Percentiles rank a stretch among this genome's conserved stretches.
Conservation (phyloP, 2,113 vertebrate species). For the Lophius piscatorius region DNA sequence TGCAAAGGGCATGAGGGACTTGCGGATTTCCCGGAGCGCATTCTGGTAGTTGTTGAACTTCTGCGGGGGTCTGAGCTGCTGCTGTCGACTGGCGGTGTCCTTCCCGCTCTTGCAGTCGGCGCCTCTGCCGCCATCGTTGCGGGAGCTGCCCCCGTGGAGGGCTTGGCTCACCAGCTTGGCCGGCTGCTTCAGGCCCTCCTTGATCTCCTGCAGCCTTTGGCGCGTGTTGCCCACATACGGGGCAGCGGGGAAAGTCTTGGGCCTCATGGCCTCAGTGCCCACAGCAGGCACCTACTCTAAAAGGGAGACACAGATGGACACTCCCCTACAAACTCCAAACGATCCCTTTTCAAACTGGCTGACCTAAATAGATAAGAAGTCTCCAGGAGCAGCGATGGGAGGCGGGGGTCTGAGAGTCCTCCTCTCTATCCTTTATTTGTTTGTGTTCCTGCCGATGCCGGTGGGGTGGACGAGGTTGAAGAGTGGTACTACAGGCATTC, state of each 20-base stretch:
- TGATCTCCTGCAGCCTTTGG: constrained; percentile 95
- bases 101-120: constrained; percentile 89
- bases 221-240: constrained; percentile 97
- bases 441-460: constrained; percentile 28
- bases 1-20: constrained; percentile 95
- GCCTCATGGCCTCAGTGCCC: constrained; percentile 87
- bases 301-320: constrained; percentile 25
- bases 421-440: constrained; percentile 29
- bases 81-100: constrained; percentile 86
- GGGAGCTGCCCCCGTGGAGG: constrained; percentile 79
- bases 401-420: constrained; percentile 32
- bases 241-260: constrained; percentile 97
- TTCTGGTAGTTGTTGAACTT: constrained; percentile 98
- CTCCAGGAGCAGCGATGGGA: constrained; percentile 40
- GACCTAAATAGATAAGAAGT: constrained; percentile 59
- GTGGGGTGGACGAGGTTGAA: constrained; percentile 18
- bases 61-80: constrained; percentile 88
- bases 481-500: constrained; percentile 63
- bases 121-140: constrained; percentile 78
- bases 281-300: constrained; percentile 50
- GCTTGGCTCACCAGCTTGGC: constrained; percentile 89
- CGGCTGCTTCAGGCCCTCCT: constrained; percentile 96
- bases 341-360: constrained; percentile 22
- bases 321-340: constrained; percentile 11
- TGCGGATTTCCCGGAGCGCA: constrained; percentile 93